Evolutionary conservation across 2,888 invertebrate genomes (phyloP).

Genomic region (Ophioninae sp.): DNA sequence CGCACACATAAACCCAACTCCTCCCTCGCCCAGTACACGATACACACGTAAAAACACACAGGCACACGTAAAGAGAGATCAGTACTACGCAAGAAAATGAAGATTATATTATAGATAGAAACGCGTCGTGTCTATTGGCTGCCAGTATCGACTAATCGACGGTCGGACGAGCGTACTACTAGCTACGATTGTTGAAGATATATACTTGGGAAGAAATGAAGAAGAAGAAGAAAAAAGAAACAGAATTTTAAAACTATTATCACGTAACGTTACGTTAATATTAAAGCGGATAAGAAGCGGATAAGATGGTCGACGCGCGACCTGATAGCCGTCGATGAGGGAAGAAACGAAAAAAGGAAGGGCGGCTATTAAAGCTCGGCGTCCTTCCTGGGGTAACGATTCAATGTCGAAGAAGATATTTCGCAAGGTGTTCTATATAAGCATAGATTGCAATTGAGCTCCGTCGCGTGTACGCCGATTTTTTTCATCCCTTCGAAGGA

Average conservation of each 20-base stretch:
- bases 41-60: neutral
- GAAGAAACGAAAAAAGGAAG: constrained; percentile 14
- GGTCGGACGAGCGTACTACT: constrained; percentile 53
- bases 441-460: constrained; percentile 61
- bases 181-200: constrained; percentile 49
- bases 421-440: constrained; percentile 53
- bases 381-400: constrained; percentile 29
- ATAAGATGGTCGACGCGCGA: constrained; percentile 17
- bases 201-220: constrained; percentile 29
- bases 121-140: constrained; percentile 61
- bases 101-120: constrained; percentile 62
- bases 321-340: constrained; percentile 44
- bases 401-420: constrained; percentile 34
- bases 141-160: constrained; percentile 60
- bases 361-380: neutral
- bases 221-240: constrained; percentile 30
- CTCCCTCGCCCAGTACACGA: neutral
- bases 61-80: constrained; percentile 4
- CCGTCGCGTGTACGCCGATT: constrained; percentile 61
- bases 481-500: constrained; percentile 56
- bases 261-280: constrained; percentile 57
- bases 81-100: constrained; percentile 47
- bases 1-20: constrained; percentile 12
- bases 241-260: constrained; percentile 50
- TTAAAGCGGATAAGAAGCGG: constrained; percentile 35